A percentile compares a stretch with the other conserved stretches of the same genome.
phyloP scores from a whole-genome alignment of 2,888 invertebrate genomes.

The Heliconius aoede region DNA sequence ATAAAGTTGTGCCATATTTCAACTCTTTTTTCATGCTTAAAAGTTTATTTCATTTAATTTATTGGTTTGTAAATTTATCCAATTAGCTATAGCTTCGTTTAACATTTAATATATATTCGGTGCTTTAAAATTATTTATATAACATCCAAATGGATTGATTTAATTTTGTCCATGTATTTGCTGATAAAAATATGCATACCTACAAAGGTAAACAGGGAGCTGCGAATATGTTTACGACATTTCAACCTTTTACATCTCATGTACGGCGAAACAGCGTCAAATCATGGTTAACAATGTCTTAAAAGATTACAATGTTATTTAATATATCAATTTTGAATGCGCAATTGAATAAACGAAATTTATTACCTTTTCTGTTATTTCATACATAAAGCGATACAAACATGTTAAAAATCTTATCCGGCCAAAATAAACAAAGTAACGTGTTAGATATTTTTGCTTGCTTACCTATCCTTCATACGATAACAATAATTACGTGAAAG shows the following conservation, averaged over 20 bases:
- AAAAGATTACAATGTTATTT: no score
- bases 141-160: not conserved
- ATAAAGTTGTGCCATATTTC: slow-evolving; percentile 16
- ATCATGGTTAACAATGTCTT: no score
- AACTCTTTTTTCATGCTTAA: slow-evolving; percentile 19
- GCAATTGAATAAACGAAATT: no score
- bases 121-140: slow-evolving; percentile 8
- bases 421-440: not conserved
- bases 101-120: not conserved
- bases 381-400: no score
- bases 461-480: not conserved
- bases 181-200: not conserved
- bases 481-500: slow-evolving; percentile 21
- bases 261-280: no score
- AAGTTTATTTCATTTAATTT: slow-evolving; percentile 15
- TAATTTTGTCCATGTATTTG: not conserved
- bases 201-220: no score
- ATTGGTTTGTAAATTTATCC: slow-evolving; percentile 24
- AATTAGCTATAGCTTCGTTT: slow-evolving; percentile 19
- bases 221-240: no score
- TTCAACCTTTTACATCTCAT: no score
- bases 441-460: not conserved
- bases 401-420: no score
- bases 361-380: no score
- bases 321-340: no score